Base-by-base conservation (phyloP, 1,140 invertebrate genomes). In the Cydia splendana region DNA sequence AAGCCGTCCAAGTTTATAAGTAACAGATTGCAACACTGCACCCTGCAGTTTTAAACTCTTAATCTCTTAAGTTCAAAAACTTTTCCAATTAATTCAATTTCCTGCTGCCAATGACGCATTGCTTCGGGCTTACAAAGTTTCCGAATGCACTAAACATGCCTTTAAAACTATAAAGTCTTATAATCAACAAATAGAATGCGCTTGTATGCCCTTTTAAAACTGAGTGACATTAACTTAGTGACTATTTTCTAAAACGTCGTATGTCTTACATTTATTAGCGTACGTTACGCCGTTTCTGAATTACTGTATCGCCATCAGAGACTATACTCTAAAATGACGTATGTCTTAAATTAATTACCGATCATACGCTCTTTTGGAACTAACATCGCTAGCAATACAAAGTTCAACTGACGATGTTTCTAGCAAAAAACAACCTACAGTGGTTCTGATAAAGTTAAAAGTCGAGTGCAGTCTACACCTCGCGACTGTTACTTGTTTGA, bases 71-170 rank as follows among this genome's bases (percentile, higher is more conserved):
- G 13, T 53, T 53, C 3, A n/a, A 15, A 24, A 69, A 69, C 65
- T 69, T 69, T 69, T 69, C 65, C 65, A n/a, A 69, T 69, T 34
- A 69, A 69, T 65, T 28, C 28, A 69, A 69, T 65, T 65, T 69
- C 24, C 65, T 13, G 9, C 24, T 69, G 28, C 65, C 30, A 53
- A 53, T 53, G 51, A 53, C 51, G 51, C n/a, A 53, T 53, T 7
- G n/a, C 51, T 53, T 53, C 51, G n/a, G 51, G n/a, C 51, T 13
- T 53, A 9, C 2, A n/a, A 53, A 53, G 51, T 53, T 53, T 53
- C 51, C 12, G 2, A 51, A 51, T 53, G 51, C 12, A 53, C 51
- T 53, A 18, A 18, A 53, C 51, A 53, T 18, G 15, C 0, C 0
- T 18, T 53, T n/a, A 5, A n/a, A 53, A n/a, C n/a, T 53, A 4